These are phyloP conservation scores for Hyles lineata DNA, from an alignment of 2,888 invertebrate species.

Conservation along the genomic window DNA sequence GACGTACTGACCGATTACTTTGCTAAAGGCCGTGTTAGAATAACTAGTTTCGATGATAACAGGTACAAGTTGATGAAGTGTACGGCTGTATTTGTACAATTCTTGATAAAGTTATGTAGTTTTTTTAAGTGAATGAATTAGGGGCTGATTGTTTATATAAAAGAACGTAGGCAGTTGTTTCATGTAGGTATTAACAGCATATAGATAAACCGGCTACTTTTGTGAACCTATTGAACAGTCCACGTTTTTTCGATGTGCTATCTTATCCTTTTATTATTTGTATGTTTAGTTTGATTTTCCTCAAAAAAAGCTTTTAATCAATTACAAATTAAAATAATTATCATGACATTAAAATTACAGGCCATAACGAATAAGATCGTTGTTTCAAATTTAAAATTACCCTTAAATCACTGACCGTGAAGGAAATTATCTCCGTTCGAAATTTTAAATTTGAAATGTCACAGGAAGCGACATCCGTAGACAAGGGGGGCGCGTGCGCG, in stretches of 20 bases:
- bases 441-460: slow-evolving; percentile 54
- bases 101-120: too few species aligned
- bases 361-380: slow-evolving; percentile 24
- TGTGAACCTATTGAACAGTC: too few species aligned
- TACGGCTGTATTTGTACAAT: too few species aligned
- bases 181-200: too few species aligned
- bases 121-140: too few species aligned
- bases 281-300: not conserved
- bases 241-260: too few species aligned
- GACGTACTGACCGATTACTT: slow-evolving; percentile 3
- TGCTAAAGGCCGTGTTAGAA: slow-evolving; percentile 5
- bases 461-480: slow-evolving; percentile 55
- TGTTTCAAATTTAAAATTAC: slow-evolving; percentile 35
- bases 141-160: too few species aligned
- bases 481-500: slow-evolving; percentile 52
- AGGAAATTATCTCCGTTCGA: slow-evolving; percentile 38
- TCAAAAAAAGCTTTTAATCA: not conserved
- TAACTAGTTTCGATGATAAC: not conserved
- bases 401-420: slow-evolving; percentile 37
- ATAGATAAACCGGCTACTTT: too few species aligned
- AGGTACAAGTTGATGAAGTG: too few species aligned
- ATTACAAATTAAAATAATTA: slow-evolving; percentile 8
- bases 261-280: not conserved
- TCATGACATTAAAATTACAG: slow-evolving; percentile 41
- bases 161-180: too few species aligned